Conservation (phyloP, 1,140 invertebrate genomes). For the Amyelois transitella region DNA sequence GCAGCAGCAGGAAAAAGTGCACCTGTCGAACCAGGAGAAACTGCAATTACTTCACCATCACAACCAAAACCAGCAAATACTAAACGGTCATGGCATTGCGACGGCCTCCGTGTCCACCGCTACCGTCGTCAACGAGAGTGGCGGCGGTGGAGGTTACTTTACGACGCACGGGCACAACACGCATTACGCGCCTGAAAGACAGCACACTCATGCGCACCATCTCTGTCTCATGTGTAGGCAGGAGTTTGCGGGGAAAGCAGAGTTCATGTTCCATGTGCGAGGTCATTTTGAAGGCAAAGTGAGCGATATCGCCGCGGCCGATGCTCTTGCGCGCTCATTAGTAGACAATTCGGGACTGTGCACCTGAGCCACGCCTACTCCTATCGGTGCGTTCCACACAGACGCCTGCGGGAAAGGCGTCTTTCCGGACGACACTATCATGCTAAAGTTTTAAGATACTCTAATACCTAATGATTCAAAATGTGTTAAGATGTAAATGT, state of each 20-base stretch:
- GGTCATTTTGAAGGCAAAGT: constrained; percentile 79
- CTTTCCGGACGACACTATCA: constrained; percentile 60
- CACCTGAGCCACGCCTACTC: constrained; percentile 72
- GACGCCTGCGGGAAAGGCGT: constrained; percentile 55
- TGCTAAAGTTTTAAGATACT: constrained; percentile 66
- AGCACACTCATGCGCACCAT: constrained; percentile 72
- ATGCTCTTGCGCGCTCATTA: constrained; percentile 77
- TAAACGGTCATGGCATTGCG: constrained; percentile 64
- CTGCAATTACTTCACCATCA: constrained; percentile 70
- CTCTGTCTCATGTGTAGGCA: constrained; percentile 80
- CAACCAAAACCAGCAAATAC: constrained; percentile 72
- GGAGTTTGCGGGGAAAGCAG: constrained; percentile 79
- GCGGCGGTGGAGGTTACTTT: constrained; percentile 40
- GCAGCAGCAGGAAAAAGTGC: constrained; percentile 66
- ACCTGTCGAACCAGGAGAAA: constrained; percentile 69
- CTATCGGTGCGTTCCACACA: constrained; percentile 44
- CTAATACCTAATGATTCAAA: too few species aligned
- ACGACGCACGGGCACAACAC: constrained; percentile 67
- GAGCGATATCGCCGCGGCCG: constrained; percentile 76
- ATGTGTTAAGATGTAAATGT: neutral
- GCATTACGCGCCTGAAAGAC: constrained; percentile 66
- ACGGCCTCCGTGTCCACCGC: constrained; percentile 59
- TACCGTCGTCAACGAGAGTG: constrained; percentile 57
- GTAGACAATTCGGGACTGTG: constrained; percentile 78
- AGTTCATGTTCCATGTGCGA: constrained; percentile 82